These are phyloP conservation scores for Eolophus roseicapilla DNA, from an alignment of 2,113 vertebrate genomes.

Conservation along the genomic window DNA sequence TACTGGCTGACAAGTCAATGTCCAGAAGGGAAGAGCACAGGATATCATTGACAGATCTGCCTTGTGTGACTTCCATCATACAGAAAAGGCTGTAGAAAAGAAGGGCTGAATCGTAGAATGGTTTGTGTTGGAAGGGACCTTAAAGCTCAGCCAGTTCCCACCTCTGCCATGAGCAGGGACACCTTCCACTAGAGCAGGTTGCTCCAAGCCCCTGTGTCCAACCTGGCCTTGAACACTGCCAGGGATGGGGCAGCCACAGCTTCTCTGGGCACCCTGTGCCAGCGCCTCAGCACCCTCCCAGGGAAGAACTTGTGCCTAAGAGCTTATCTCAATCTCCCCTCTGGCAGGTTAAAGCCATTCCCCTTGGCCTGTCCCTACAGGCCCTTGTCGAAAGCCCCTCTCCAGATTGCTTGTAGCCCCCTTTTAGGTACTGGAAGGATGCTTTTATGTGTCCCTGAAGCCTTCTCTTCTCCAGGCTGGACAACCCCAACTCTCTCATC, in stretches of 20 bases:
- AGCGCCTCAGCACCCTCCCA: no score
- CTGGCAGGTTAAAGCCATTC: background rate
- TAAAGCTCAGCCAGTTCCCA: background rate
- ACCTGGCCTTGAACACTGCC: no score
- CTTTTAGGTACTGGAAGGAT: background rate
- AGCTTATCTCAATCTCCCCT: background rate
- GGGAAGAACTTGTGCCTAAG: no score
- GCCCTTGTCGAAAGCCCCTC: background rate
- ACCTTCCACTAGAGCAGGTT: no score
- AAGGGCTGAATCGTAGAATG: background rate
- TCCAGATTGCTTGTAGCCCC: background rate
- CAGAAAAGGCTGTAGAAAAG: background rate
- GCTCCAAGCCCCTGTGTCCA: no score
- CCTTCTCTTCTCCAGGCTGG: background rate
- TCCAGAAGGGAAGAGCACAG: background rate
- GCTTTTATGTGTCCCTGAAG: background rate
- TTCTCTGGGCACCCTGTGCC: no score
- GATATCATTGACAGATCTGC: background rate
- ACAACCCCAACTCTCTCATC: background rate
- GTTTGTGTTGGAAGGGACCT: background rate
- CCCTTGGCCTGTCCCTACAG: background rate
- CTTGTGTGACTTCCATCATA: background rate
- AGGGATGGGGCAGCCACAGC: no score
- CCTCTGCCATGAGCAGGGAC: no score
- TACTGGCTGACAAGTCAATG: background rate